Evolutionary conservation across 2,113 vertebrate genomes (phyloP).

Genomic region (Orthonyx spaldingii): DNA sequence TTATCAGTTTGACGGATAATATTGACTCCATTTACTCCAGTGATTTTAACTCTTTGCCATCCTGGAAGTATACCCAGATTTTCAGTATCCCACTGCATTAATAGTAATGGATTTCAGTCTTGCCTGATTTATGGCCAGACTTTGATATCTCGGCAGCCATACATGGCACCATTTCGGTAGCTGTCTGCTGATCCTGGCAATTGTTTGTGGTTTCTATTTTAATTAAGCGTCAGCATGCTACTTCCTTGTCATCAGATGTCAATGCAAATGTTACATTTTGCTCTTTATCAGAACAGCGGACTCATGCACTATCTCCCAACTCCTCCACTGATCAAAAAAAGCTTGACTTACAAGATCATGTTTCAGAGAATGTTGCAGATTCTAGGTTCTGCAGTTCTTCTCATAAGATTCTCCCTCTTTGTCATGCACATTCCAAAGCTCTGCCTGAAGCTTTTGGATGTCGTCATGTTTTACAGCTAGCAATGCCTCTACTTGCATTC

Average conservation of each 20-base stretch:
- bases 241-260: background rate
- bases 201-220: background rate
- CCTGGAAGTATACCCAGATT: background rate
- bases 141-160: background rate
- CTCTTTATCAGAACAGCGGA: background rate
- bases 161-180: background rate
- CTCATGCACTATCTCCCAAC: background rate
- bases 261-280: background rate
- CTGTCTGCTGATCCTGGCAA: background rate
- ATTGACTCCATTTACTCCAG: background rate
- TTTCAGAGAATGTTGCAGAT: background rate
- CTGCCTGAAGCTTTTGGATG: background rate
- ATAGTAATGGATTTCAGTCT: background rate
- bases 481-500: background rate
- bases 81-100: background rate
- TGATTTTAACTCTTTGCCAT: background rate
- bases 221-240: background rate
- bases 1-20: background rate
- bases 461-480: background rate
- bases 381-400: background rate
- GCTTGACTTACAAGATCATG: background rate
- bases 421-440: background rate
- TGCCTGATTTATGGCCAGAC: background rate
- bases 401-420: background rate
- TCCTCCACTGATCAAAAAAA: background rate